These are phyloP conservation scores for Erinaceus europaeus DNA, from an alignment of 2,113 vertebrate genomes.

Conservation along the genomic window DNA sequence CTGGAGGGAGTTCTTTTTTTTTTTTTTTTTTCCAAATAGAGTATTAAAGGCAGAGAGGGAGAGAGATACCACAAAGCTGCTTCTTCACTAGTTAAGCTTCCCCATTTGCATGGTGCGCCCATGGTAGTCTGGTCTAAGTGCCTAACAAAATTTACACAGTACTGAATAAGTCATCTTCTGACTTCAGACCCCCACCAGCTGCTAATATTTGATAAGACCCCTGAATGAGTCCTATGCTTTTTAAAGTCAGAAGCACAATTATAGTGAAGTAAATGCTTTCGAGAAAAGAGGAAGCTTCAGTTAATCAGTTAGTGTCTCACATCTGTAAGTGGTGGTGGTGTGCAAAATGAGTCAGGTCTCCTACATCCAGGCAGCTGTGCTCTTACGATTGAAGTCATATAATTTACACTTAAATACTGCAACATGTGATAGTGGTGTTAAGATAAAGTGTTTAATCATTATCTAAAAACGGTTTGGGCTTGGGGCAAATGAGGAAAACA, in stretches of 20 bases:
- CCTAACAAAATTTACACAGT: no score
- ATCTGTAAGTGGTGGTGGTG: not conserved
- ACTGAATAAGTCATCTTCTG: no score
- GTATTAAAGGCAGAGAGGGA: no score
- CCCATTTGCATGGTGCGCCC: no score
- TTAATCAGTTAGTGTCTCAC: not conserved
- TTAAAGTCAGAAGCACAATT: not conserved
- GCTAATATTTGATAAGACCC: no score
- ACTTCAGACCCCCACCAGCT: no score
- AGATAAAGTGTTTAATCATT: conserved; percentile 31
- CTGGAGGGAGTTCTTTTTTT: no score
- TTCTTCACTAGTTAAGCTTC: no score
- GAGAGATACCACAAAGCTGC: no score
- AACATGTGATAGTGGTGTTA: not conserved
- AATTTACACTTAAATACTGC: not conserved
- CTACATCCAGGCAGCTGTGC: not conserved
- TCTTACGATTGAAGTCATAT: not conserved
- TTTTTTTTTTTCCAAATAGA: no score
- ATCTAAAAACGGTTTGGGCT: not conserved
- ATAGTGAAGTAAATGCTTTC: not conserved
- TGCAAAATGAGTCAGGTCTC: not conserved
- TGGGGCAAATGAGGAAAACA: not conserved
- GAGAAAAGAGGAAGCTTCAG: not conserved
- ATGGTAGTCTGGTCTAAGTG: no score
- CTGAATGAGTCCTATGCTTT: not conserved